Evolutionary conservation across 2,888 invertebrate genomes (phyloP), one percentile per base, ranked within the genome.

Genomic region (Lycaena phlaeas): DNA sequence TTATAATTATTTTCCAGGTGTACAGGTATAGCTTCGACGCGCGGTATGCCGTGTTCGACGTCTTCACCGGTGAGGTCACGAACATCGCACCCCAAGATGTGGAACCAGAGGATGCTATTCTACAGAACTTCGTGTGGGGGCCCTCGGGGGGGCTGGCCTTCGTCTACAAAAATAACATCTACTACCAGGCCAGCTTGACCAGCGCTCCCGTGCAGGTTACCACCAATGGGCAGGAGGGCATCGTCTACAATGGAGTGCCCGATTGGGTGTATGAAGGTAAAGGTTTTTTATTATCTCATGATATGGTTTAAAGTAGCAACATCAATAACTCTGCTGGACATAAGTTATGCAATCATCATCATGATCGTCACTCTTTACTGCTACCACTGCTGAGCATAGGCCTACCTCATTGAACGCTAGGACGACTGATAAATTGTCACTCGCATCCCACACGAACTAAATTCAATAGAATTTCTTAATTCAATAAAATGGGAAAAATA

Each of bases 201-300:
- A 68, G 62, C 0, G 54, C 64, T 0, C 77, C 86, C 3, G 67
- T 77, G 14, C 85, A 87, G 50, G 78, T 94, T 25, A 94, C 95
- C 0, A 71, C 64, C 0, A 88, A 86, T 52, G 91, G 91, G 1
- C 59, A 72, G 11, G 72, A 82, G 36, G 87, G 88, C 22, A 86
- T 87, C 5, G 85, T 94, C 39, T 92, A 92, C 61, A 92, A 96
- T 67, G 96, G 96, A 17, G 88, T 95, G 6, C 94, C 96, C 18
- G 97, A 97, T 73, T 97, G 97, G 97, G 92, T 97, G 1, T 97
- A 97, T 74, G 96, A 97, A 88, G 94, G 94, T 94, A 62, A 56
- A 68, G 36, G n/a, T 29, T n/a, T n/a, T n/a, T n/a, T n/a, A n/a
- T n/a, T n/a, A n/a, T n/a, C n/a, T n/a, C n/a, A n/a, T n/a, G n/a